Evolutionary conservation across 2,888 invertebrate species (phyloP).

Genomic region (Drosophila recens): DNA sequence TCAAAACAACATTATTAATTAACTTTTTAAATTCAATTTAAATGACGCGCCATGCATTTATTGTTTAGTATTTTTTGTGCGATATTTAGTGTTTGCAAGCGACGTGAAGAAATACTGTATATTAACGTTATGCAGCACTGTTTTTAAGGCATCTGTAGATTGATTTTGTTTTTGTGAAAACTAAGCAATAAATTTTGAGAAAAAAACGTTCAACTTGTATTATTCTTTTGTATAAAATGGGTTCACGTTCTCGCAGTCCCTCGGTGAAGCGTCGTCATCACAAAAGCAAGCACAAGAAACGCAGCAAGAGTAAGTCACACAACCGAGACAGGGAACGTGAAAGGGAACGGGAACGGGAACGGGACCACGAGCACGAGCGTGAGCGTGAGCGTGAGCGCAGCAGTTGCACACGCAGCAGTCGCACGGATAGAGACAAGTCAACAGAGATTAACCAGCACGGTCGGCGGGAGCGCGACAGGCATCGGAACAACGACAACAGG

Average conservation of each 20-base stretch:
- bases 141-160: slow-evolving; percentile 73
- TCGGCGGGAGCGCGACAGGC: slow-evolving; percentile 80
- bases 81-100: slow-evolving; percentile 38
- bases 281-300: slow-evolving; percentile 93
- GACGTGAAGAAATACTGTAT: neutral
- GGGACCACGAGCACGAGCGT: slow-evolving; percentile 87
- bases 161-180: slow-evolving; percentile 60
- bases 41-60: neutral
- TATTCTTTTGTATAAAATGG: slow-evolving; percentile 56
- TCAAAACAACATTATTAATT: neutral
- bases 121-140: slow-evolving; percentile 56
- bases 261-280: slow-evolving; percentile 91
- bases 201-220: slow-evolving; percentile 15
- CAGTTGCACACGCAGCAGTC: slow-evolving; percentile 75
- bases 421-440: slow-evolving; percentile 82
- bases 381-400: no score
- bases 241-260: slow-evolving; percentile 92
- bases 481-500: slow-evolving; percentile 57
- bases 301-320: slow-evolving; percentile 93
- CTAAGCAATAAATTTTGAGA: slow-evolving; percentile 42
- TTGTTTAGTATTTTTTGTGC: neutral
- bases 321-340: slow-evolving; percentile 86
- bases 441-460: slow-evolving; percentile 62
- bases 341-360: no score
- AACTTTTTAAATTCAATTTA: neutral